phyloP scores from a whole-genome alignment of 2,888 invertebrate genomes.

The Subacronicta megacephala region DNA sequence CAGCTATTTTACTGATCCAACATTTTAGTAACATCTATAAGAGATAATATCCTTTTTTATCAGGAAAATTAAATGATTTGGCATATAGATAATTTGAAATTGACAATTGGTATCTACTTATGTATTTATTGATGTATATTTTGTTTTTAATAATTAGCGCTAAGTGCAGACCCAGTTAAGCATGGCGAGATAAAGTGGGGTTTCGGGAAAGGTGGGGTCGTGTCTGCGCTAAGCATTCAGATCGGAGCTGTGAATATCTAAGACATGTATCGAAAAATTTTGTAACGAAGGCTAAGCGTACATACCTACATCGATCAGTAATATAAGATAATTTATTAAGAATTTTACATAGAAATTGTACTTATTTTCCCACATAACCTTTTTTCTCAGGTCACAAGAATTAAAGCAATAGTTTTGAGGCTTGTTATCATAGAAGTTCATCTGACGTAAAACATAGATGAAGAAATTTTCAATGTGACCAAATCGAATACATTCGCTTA shows the following conservation, averaged over 20 bases:
- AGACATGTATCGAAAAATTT: constrained; percentile 44
- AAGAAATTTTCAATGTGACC: constrained; percentile 79
- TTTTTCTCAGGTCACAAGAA: constrained; percentile 56
- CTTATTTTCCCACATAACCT: constrained; percentile 55
- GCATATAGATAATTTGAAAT: constrained; percentile 33
- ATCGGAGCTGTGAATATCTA: constrained; percentile 61
- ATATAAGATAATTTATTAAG: constrained; percentile 68
- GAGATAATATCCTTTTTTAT: constrained; percentile 54
- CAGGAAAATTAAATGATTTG: constrained; percentile 25
- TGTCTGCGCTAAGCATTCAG: constrained; percentile 22
- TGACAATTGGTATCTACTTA: constrained; percentile 19
- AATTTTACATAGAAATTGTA: constrained; percentile 57
- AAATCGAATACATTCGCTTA: constrained; percentile 89
- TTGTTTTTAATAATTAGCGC: constrained; percentile 41
- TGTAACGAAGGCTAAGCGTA: constrained; percentile 46
- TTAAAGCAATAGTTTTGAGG: constrained; percentile 60
- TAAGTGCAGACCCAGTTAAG: constrained; percentile 17
- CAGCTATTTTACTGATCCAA: constrained; percentile 55
- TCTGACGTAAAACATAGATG: constrained; percentile 48
- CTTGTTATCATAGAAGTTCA: constrained; percentile 49
- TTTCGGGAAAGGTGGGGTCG: neutral
- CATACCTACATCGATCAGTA: constrained; percentile 60
- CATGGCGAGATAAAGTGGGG: too few species aligned
- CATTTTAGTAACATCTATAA: constrained; percentile 49
- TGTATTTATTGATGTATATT: constrained; percentile 46